Conservation (phyloP, 2,888 invertebrate genomes). For the Pelosia muscerda region DNA sequence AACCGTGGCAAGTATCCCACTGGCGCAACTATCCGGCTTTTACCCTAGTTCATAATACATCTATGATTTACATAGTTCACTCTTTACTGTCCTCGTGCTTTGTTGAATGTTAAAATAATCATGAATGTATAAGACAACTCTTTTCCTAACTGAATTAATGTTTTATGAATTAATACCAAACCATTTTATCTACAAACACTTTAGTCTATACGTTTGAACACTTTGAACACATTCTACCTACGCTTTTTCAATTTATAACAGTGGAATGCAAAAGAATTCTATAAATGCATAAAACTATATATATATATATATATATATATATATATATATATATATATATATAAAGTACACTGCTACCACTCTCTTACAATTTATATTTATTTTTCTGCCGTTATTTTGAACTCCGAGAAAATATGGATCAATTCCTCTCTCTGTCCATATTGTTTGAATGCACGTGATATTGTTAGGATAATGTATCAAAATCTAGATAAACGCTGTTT, state of each 20-base stretch:
- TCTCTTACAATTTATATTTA: neutral
- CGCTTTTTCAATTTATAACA: neutral
- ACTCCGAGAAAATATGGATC: neutral
- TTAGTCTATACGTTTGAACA: neutral
- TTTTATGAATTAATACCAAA: neutral
- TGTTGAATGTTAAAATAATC: neutral
- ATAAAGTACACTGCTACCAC: neutral
- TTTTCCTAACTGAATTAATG: neutral
- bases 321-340: neutral
- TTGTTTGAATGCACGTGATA: neutral
- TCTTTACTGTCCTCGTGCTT: neutral
- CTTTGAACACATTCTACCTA: constrained; percentile 4
- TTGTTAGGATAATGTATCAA: neutral
- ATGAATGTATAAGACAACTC: neutral
- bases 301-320: neutral
- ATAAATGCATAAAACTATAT: neutral
- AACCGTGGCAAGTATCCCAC: no score
- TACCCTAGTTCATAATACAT: neutral
- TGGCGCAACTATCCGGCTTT: no score
- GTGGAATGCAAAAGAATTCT: neutral
- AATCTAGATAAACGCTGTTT: neutral
- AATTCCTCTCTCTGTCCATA: neutral
- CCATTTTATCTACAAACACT: neutral
- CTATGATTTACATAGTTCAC: neutral
- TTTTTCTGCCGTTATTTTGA: neutral